These are phyloP conservation scores for Anas flavirostris DNA, from an alignment of 2,797 vertebrate genomes.

Conservation along the genomic window DNA sequence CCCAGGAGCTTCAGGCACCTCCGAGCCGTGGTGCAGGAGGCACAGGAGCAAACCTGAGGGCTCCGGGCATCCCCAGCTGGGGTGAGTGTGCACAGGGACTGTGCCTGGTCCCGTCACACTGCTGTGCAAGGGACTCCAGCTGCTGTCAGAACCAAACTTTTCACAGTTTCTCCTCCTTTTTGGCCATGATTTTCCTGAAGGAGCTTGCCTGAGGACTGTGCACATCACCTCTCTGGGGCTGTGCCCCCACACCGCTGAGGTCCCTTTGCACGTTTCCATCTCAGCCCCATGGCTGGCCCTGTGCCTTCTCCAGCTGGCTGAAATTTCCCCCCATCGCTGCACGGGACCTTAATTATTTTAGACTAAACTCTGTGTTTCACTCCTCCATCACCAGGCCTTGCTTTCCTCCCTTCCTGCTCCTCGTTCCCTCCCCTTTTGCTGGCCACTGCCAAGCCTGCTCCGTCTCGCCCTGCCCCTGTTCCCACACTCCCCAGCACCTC, in stretches of 20 bases:
- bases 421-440: background rate
- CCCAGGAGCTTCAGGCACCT: background rate
- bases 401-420: background rate
- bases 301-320: background rate
- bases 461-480: background rate
- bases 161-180: background rate
- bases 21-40: too few species aligned
- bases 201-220: too few species aligned
- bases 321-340: background rate
- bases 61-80: too few species aligned
- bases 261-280: background rate
- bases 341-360: too few species aligned
- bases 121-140: background rate
- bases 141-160: background rate
- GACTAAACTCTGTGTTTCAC: accelerated
- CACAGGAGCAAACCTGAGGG: background rate
- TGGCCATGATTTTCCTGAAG: background rate
- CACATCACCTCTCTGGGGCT: background rate
- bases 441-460: background rate
- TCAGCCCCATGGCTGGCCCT: background rate
- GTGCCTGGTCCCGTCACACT: too few species aligned
- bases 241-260: too few species aligned
- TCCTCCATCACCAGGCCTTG: background rate
- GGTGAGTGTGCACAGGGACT: too few species aligned
- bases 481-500: slow-evolving; percentile 45